Evolutionary conservation across 2,888 invertebrate species (phyloP).

Genomic region (Ditylenchus weischeri): DNA sequence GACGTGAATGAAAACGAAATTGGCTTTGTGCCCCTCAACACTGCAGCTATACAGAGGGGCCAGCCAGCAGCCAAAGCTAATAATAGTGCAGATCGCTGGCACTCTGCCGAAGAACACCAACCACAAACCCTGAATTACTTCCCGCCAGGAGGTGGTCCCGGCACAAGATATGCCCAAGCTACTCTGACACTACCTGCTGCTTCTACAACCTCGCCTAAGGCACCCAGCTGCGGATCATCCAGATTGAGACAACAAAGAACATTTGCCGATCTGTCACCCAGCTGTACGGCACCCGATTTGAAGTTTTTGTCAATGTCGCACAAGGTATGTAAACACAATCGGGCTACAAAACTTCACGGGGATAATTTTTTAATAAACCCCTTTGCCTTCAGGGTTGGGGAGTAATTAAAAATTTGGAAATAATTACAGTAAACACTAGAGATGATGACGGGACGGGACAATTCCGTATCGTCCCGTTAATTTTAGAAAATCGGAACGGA

Average conservation of each 20-base stretch:
- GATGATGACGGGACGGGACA: too few species aligned
- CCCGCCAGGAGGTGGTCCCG: neutral
- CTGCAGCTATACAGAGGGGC: constrained; percentile 33
- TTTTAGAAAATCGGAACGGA: too few species aligned
- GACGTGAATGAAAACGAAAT: constrained; percentile 59
- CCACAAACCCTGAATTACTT: neutral
- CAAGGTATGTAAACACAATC: constrained; percentile 38
- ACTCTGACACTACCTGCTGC: neutral
- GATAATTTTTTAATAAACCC: too few species aligned
- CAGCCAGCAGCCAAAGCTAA: constrained; percentile 4
- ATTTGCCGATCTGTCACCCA: constrained; percentile 43
- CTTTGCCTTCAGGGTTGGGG: too few species aligned
- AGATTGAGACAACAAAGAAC: constrained; percentile 5
- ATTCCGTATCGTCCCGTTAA: too few species aligned
- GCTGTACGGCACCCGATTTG: constrained; percentile 45
- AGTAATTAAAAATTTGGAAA: too few species aligned
- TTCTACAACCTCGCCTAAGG: neutral
- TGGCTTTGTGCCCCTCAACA: constrained; percentile 38
- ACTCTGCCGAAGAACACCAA: constrained; percentile 6
- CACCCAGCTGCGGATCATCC: neutral
- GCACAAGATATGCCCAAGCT: constrained; percentile 13
- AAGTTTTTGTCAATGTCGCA: constrained; percentile 55
- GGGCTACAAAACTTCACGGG: too few species aligned
- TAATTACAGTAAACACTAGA: too few species aligned
- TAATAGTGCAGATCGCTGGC: constrained; percentile 10